Evolutionary conservation across 2,888 invertebrate genomes (phyloP), one percentile per base, ranked within the genome.

Genomic region (Agriopis marginaria): DNA sequence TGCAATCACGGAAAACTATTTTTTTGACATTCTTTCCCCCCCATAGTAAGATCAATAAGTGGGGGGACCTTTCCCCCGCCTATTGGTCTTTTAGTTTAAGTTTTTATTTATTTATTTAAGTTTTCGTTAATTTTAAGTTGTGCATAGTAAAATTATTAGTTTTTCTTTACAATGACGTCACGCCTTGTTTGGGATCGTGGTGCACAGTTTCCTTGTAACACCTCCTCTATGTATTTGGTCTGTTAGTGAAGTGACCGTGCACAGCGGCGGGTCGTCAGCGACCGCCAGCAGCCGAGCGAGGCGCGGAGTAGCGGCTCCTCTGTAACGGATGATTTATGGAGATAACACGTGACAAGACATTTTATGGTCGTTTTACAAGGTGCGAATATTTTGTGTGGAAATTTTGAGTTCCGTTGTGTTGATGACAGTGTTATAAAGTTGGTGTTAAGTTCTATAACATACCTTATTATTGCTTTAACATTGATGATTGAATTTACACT

Each of bases 261-360:
- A 60, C 54, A 53, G 14, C 59, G 42, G 51, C 53, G 42, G 44
- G 54, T 68, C 68, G 68, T 68, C 59, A 68, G 54, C 44, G 54
- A 14, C 60, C 45, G 23, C 60, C 45, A 11, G 8, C 58, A 8
- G 11, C 45, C 58, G 45, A 40, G 17, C 53, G 66, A 60, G 44
- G 49, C 65, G 63, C 56, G 56, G 65, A 69, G 62, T 65, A 42
- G 42, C 65, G 58, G 51, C 49, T 60, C 49, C 7, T 12, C 44
- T 0, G 32, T 65, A 50, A 53, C 55, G 17, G 56, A 66, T 63
- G 63, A 56, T 61, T 69, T 61, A 69, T 65, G 61, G 59, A 68
- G 59, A 32, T 50, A 14, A 32, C 7, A 66, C 70, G 66, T 66
- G 70, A 59, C 59, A 40, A 54, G 50, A 49, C 53, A 45, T 50